Evolutionary conservation across 2,888 invertebrate species (phyloP), one percentile per base, ranked within the genome.

Genomic region (Cheilosia grossa): DNA sequence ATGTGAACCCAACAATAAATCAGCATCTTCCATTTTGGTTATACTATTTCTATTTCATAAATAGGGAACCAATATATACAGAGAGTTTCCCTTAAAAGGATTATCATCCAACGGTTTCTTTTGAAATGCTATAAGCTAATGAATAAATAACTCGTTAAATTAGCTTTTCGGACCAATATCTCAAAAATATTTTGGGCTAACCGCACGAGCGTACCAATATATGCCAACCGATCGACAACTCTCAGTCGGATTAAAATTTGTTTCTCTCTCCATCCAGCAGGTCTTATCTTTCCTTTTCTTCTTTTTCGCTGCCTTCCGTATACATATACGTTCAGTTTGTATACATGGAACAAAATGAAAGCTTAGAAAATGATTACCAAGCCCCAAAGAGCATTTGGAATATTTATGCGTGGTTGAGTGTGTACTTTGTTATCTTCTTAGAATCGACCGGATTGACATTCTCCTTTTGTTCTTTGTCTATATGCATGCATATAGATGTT

Each of bases 391-490:
- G 74, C 75, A 72, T 81, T 75, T 54, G 70, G 77, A 72, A 85
- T 75, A 81, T 85, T 81, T 81, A 81, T 85, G 85, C 80, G 80
- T 77, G 85, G 80, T 75, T 61, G 64, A 37, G 37, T 72, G 56
- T 67, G 24, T 51, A 40, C 59, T 49, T 51, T 59, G 49, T 37
- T 64, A 85, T 77, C 81, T 85, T 85, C 85, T 85, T 63, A 85
- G 85, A 85, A 85, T 67, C 75, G 77, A 85, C 75, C 81, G 67
- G 85, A 85, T 77, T 81, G 81, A 81, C 85, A 81, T 85, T 85
- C 80, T 72, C 61, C 75, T 75, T 81, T 75, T 77, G 75, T 77
- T 63, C 59, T 53, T 21, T 40, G 1, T 47, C 10, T 17, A 37
- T 37, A 37, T 27, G 24, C 5, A 27, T 27, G 24, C 10, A 33